phyloP scores from a whole-genome alignment of 2,888 invertebrate species.

The Agrilus cyanescens region DNA sequence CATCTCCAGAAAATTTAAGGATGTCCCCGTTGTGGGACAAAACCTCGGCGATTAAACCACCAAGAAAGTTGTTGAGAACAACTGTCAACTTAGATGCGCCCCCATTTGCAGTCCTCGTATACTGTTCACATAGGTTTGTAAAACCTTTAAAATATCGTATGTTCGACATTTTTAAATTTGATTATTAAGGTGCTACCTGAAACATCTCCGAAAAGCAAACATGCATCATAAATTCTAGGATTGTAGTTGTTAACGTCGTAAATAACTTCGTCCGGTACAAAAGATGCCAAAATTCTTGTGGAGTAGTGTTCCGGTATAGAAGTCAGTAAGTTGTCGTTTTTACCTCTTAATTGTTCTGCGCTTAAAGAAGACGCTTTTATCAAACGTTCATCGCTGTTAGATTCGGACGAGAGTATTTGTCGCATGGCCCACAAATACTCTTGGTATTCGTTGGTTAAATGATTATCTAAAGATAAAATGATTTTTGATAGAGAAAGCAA shows the following conservation, averaged over 20 bases:
- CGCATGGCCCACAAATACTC: constrained; percentile 23
- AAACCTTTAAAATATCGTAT: constrained; percentile 37
- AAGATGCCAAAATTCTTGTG: constrained; percentile 46
- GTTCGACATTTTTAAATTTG: not conserved
- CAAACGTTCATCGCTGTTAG: too few species aligned
- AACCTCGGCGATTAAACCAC: constrained; percentile 59
- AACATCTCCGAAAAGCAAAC: constrained; percentile 50
- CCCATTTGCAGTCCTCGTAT: constrained; percentile 49
- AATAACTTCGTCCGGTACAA: constrained; percentile 55
- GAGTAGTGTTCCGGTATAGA: constrained; percentile 23
- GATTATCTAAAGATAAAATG: too few species aligned
- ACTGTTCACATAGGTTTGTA: constrained; percentile 53
- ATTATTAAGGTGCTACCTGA: constrained; percentile 36
- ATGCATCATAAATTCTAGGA: constrained; percentile 43
- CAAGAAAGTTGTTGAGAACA: constrained; percentile 58
- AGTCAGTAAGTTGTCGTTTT: constrained; percentile 1
- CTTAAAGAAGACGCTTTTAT: too few species aligned
- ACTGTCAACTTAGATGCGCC: constrained; percentile 60
- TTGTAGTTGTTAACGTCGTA: constrained; percentile 42
- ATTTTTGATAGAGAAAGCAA: not conserved
- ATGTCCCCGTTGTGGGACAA: constrained; percentile 53
- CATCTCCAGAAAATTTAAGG: constrained; percentile 56
- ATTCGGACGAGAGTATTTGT: not conserved
- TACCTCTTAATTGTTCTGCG: not conserved
- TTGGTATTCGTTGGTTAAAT: constrained; percentile 13